Evolutionary conservation across 1,140 invertebrate genomes (phyloP).

Genomic region (Zophobas morio): DNA sequence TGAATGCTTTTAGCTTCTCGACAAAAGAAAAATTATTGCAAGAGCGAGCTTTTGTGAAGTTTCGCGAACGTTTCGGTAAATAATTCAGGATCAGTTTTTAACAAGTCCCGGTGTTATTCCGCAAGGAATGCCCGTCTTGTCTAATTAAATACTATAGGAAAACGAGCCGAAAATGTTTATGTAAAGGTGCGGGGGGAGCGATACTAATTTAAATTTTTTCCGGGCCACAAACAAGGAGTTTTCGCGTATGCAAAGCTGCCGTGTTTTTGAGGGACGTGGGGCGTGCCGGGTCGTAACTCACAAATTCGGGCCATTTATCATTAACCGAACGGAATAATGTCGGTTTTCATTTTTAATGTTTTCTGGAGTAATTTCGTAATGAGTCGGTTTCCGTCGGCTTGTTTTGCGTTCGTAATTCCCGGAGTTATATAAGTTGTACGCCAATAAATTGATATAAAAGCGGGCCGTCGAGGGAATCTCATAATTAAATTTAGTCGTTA

Average conservation of each 20-base stretch:
- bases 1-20: conserved; percentile 30
- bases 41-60: conserved; percentile 31
- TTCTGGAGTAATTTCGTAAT: conserved; percentile 35
- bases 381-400: conserved; percentile 18
- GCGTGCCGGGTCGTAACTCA: conserved; percentile 2
- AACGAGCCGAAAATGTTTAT: conserved; percentile 7
- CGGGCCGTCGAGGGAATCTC: conserved; percentile 28
- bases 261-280: background rate
- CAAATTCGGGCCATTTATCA: conserved; percentile 17
- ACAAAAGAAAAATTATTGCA: conserved; percentile 41
- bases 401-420: conserved; percentile 23
- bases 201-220: conserved; percentile 5
- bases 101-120: conserved; percentile 23
- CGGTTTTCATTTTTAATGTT: conserved; percentile 36
- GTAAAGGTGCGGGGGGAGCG: background rate
- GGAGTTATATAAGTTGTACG: conserved; percentile 22
- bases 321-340: conserved; percentile 27
- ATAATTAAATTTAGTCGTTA: conserved; percentile 43
- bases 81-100: conserved; percentile 34
- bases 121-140: conserved; percentile 15
- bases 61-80: conserved; percentile 28
- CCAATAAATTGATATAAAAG: conserved; percentile 43
- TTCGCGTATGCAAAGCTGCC: background rate
- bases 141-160: conserved; percentile 24
- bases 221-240: too few species aligned